Conservation (phyloP, 2,797 vertebrate species). For the Molossus alvarezi region DNA sequence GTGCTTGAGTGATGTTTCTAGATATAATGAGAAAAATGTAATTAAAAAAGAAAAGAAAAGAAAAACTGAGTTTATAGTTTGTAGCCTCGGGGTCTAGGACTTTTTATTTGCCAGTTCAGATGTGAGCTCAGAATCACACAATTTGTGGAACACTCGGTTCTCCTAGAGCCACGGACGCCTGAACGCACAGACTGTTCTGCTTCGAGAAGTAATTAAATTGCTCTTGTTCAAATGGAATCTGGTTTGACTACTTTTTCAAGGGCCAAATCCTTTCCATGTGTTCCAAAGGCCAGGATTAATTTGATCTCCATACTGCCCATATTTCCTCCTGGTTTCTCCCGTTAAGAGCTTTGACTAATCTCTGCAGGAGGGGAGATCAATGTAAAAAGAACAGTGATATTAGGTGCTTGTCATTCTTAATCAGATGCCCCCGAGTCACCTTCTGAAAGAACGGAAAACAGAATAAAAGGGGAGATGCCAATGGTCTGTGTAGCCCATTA, state of each 20-base stretch:
- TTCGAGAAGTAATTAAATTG: constrained; percentile 57
- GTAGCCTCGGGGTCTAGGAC: background rate
- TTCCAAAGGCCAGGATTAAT: constrained; percentile 71
- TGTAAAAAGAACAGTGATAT: constrained; percentile 64
- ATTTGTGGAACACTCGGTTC: constrained; percentile 36
- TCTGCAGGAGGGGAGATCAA: constrained; percentile 56
- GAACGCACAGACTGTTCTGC: constrained; percentile 33
- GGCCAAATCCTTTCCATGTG: constrained; percentile 57
- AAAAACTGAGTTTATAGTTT: background rate
- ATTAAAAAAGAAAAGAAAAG: background rate
- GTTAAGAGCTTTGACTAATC: constrained; percentile 71
- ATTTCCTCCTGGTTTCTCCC: constrained; percentile 58
- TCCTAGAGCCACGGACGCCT: background rate
- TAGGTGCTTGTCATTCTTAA: constrained; percentile 80
- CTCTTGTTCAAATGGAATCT: constrained; percentile 55
- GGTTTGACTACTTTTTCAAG: constrained; percentile 60
- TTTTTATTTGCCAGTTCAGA: constrained; percentile 44
- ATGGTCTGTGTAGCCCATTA: constrained; percentile 63
- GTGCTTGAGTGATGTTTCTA: constrained; percentile 19
- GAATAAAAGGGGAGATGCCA: background rate
- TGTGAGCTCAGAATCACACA: constrained; percentile 44
- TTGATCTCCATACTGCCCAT: constrained; percentile 46
- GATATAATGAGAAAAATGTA: background rate
- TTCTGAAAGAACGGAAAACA: constrained; percentile 72
- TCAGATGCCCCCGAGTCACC: constrained; percentile 80